These are phyloP conservation scores for Trachops cirrhosus DNA, from an alignment of 2,797 vertebrate species.

Conservation along the genomic window DNA sequence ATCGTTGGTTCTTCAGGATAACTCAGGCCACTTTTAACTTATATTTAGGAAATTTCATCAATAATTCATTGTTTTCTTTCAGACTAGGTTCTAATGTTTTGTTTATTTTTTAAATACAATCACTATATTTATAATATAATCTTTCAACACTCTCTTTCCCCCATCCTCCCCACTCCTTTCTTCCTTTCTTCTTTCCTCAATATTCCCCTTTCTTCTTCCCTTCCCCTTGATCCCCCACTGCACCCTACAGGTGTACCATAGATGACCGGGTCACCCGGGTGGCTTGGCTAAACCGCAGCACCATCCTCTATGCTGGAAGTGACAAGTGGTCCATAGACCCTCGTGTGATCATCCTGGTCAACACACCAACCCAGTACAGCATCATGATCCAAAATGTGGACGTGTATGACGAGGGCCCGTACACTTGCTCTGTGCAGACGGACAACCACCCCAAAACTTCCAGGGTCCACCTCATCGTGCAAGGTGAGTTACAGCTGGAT, in stretches of 20 bases:
- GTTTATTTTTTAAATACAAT: neutral
- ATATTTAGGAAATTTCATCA: neutral
- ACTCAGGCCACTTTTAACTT: neutral
- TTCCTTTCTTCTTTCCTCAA: neutral
- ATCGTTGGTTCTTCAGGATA: neutral
- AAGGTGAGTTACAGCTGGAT: constrained; percentile 86
- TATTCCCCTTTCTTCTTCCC: neutral
- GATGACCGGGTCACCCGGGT: constrained; percentile 95
- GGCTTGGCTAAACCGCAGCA: constrained; percentile 98
- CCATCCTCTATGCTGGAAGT: constrained; percentile 94
- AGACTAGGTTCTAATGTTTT: constrained; percentile 8
- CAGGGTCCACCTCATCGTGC: constrained; percentile 95
- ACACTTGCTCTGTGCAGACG: constrained; percentile 96
- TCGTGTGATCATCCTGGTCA: constrained; percentile 93
- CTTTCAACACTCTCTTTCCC: neutral
- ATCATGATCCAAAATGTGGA: constrained; percentile 96
- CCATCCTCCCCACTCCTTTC: neutral
- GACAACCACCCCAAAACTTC: constrained; percentile 97
- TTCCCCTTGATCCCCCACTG: neutral
- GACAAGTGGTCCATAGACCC: constrained; percentile 99
- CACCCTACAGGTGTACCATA: constrained; percentile 90
- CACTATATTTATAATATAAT: neutral
- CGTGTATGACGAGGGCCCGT: constrained; percentile 94
- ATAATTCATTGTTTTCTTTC: neutral
- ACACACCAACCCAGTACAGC: constrained; percentile 95